phyloP scores from a whole-genome alignment of 2,797 vertebrate species.

The Pampus argenteus region DNA sequence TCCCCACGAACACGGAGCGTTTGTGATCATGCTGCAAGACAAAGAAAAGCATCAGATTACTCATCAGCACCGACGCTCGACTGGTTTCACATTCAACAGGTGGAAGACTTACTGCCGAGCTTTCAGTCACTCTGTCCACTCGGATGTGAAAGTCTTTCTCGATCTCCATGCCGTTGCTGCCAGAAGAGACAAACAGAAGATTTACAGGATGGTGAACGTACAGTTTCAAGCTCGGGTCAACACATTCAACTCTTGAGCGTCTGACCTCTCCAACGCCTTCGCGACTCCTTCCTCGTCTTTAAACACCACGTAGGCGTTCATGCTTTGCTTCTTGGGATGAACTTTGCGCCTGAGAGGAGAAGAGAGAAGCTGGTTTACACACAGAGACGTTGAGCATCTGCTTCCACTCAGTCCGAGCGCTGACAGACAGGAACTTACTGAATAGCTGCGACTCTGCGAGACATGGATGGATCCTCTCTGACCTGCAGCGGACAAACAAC shows the following conservation, averaged over 20 bases:
- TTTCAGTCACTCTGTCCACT: constrained; percentile 88
- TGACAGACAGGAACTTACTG: constrained; percentile 75
- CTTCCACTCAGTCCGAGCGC: too few species aligned
- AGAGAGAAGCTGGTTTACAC: not conserved
- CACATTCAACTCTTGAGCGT: not conserved
- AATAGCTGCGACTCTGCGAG: constrained; percentile 91
- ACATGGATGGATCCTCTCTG: constrained; percentile 88
- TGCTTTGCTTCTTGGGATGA: constrained; percentile 89
- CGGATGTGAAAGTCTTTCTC: constrained; percentile 89
- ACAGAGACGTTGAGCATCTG: too few species aligned
- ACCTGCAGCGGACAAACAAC: constrained; percentile 82
- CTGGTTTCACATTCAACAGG: rapidly evolving
- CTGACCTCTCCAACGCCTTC: constrained; percentile 87
- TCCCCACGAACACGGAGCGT: constrained; percentile 93
- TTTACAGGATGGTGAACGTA: too few species aligned
- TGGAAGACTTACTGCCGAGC: constrained; percentile 77
- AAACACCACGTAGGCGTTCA: constrained; percentile 96
- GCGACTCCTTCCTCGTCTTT: constrained; percentile 83
- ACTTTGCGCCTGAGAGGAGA: constrained; percentile 84
- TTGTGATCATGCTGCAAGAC: constrained; percentile 90
- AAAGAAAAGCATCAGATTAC: constrained; percentile 14
- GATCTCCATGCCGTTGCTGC: constrained; percentile 92
- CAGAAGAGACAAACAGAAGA: not conserved
- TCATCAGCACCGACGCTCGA: not conserved
- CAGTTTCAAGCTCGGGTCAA: not conserved